These are phyloP conservation scores for Eudasyphora cyanicolor DNA, from an alignment of 2,888 invertebrate species.

Conservation along the genomic window DNA sequence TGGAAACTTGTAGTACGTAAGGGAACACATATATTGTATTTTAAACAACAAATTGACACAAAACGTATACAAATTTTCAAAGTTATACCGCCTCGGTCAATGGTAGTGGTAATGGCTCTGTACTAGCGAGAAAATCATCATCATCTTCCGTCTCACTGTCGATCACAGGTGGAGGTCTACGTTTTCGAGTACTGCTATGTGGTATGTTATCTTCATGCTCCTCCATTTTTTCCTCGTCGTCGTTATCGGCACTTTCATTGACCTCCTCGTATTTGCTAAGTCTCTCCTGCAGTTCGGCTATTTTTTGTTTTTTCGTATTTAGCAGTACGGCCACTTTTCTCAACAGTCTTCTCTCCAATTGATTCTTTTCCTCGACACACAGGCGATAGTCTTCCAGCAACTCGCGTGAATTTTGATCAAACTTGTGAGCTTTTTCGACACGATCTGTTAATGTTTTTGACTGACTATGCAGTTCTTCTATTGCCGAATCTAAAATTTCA, in stretches of 20 bases:
- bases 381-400: slow-evolving; percentile 53
- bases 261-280: slow-evolving; percentile 50
- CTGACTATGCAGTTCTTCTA: slow-evolving; percentile 49
- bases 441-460: slow-evolving; percentile 44
- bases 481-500: slow-evolving; percentile 53
- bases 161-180: slow-evolving; percentile 30
- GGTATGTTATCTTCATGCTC: neutral
- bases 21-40: too few relatives aligned
- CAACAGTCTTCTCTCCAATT: slow-evolving; percentile 49
- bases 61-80: neutral
- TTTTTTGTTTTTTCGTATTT: slow-evolving; percentile 54
- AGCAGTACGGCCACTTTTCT: slow-evolving; percentile 54
- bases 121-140: slow-evolving; percentile 44
- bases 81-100: neutral
- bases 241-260: neutral
- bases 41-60: too few relatives aligned
- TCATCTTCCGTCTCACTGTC: slow-evolving; percentile 53
- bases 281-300: slow-evolving; percentile 38
- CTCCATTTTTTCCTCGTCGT: slow-evolving; percentile 28
- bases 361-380: slow-evolving; percentile 60
- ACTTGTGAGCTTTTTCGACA: slow-evolving; percentile 56
- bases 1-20: too few relatives aligned
- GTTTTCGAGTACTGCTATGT: slow-evolving; percentile 32
- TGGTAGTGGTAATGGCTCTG: slow-evolving; percentile 40
- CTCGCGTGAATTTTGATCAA: slow-evolving; percentile 49